Conservation (phyloP, 2,888 invertebrate species). For the Ectemnius continuus region DNA sequence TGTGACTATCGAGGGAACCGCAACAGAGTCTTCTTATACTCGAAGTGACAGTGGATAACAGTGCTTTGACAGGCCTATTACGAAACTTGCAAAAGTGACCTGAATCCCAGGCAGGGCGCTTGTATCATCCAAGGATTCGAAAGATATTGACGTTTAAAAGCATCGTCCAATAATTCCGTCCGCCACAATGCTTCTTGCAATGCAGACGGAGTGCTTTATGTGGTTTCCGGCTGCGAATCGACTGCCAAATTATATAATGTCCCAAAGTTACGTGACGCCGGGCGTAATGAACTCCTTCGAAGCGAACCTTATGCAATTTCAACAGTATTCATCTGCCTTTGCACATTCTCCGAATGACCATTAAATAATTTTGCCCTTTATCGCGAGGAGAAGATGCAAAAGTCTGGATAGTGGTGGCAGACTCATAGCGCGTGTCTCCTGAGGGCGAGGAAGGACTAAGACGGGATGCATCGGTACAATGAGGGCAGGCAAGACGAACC, state of each 20-base stretch:
- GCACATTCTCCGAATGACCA: not conserved
- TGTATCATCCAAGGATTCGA: slow-evolving; percentile 37
- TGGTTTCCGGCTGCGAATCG: slow-evolving; percentile 6
- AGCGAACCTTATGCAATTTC: not conserved
- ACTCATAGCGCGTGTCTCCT: too few relatives aligned
- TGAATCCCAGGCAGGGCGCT: slow-evolving; percentile 44
- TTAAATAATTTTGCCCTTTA: not conserved
- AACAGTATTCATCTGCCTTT: not conserved
- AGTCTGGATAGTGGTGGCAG: too few relatives aligned
- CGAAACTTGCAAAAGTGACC: slow-evolving; percentile 52
- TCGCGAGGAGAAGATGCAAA: too few relatives aligned
- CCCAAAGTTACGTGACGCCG: not conserved
- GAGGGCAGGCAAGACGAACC: too few relatives aligned
- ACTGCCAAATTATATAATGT: slow-evolving; percentile 12
- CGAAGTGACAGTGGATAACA: slow-evolving; percentile 11
- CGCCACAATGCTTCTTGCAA: slow-evolving; percentile 21
- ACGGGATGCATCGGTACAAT: too few relatives aligned
- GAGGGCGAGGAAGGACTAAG: too few relatives aligned
- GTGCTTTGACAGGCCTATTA: slow-evolving; percentile 25
- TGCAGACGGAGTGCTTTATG: slow-evolving; percentile 25
- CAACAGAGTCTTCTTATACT: slow-evolving; percentile 17
- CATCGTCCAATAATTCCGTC: slow-evolving; percentile 30
- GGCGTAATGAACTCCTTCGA: not conserved
- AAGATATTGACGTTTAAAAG: slow-evolving; percentile 38
- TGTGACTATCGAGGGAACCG: not conserved